Conservation (phyloP, 2,888 invertebrate genomes). For the Ochropacha duplaris region DNA sequence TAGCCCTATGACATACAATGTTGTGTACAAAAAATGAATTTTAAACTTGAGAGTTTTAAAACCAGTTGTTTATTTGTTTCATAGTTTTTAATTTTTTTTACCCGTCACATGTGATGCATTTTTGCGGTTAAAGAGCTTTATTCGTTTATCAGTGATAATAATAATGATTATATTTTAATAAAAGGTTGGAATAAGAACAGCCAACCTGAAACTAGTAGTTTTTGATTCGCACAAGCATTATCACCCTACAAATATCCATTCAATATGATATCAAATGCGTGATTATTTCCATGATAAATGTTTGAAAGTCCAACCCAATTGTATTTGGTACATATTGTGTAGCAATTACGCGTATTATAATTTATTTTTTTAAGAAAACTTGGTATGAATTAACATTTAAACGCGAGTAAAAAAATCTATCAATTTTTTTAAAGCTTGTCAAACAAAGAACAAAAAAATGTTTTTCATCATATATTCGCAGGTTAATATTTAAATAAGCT, state of each 20-base stretch:
- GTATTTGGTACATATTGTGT: too few species aligned
- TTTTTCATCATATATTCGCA: too few species aligned
- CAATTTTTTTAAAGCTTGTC: too few species aligned
- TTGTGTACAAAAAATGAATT: slow-evolving; percentile 41
- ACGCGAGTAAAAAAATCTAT: too few species aligned
- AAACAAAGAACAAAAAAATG: too few species aligned
- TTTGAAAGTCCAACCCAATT: too few species aligned
- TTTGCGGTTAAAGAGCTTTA: slow-evolving; percentile 29
- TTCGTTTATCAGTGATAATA: slow-evolving; percentile 30
- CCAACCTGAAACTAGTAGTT: background rate
- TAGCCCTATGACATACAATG: slow-evolving; percentile 33
- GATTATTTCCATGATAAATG: background rate
- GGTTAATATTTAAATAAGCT: too few species aligned
- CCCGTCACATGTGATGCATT: slow-evolving; percentile 46
- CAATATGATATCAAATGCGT: background rate
- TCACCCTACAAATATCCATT: slow-evolving; percentile 36
- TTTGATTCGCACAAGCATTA: slow-evolving; percentile 4
- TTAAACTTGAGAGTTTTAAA: slow-evolving; percentile 27
- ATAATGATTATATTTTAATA: slow-evolving; percentile 24
- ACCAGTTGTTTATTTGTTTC: slow-evolving; percentile 41
- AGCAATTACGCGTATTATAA: too few species aligned
- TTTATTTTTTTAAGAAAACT: too few species aligned
- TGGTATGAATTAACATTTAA: too few species aligned
- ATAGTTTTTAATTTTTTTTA: slow-evolving; percentile 40
- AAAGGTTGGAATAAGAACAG: slow-evolving; percentile 27